Conservation (phyloP, 2,888 invertebrate species). For the Cepaea hortensis region DNA sequence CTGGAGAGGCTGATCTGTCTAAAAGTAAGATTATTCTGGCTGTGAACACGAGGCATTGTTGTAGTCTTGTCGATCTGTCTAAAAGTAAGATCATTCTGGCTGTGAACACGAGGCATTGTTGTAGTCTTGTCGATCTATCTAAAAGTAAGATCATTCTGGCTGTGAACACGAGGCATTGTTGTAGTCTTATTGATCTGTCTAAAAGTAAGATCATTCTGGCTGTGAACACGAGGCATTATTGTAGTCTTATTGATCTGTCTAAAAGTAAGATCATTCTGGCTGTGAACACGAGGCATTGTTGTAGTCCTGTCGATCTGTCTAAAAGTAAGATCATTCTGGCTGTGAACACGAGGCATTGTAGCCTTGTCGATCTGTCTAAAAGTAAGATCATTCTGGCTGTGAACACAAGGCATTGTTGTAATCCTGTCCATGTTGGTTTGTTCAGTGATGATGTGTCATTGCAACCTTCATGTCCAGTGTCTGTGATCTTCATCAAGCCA, state of each 20-base stretch:
- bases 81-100: no score
- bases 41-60: not conserved
- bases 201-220: no score
- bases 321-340: no score
- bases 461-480: not conserved
- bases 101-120: not conserved
- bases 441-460: not conserved
- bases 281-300: not conserved
- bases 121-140: not conserved
- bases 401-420: not conserved
- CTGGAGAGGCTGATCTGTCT: conserved; percentile 46
- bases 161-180: no score
- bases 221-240: no score
- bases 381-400: no score
- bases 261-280: conserved; percentile 31
- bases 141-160: no score
- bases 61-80: not conserved
- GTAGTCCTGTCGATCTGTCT: not conserved
- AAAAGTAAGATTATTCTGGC: conserved; percentile 27
- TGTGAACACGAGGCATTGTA: not conserved
- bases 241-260: not conserved
- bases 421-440: not conserved
- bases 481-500: no score
- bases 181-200: no score
- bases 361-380: no score